A percentile compares a stretch with the other conserved stretches of the same genome.
These are phyloP conservation scores for Anodontia alba DNA, from an alignment of 2,888 invertebrate species.

Conservation along the genomic window DNA sequence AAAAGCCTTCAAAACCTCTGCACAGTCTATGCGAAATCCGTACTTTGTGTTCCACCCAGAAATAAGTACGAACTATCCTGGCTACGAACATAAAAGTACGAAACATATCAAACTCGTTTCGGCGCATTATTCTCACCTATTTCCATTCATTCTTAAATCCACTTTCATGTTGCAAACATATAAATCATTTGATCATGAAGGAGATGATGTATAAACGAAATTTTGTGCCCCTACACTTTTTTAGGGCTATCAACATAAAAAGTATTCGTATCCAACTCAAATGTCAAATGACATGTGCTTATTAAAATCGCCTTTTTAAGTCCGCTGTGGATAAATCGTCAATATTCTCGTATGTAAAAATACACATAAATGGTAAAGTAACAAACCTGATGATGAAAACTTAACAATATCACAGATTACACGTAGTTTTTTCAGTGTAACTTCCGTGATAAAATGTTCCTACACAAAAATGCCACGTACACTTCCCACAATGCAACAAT, in stretches of 20 bases:
- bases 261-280: background rate
- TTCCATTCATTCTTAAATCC: background rate
- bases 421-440: background rate
- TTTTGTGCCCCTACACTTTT: too few species aligned
- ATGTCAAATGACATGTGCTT: background rate
- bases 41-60: too few species aligned
- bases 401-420: background rate
- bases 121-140: conserved; percentile 5
- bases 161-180: background rate
- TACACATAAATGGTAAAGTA: background rate
- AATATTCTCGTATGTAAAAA: background rate
- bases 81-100: background rate
- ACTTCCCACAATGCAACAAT: conserved; percentile 57
- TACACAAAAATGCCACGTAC: conserved; percentile 62
- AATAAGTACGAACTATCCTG: background rate
- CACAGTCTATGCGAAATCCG: too few species aligned
- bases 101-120: background rate
- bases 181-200: too few species aligned
- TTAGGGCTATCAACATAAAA: background rate
- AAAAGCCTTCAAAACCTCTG: too few species aligned
- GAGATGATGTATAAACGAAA: too few species aligned
- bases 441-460: background rate
- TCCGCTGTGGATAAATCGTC: too few species aligned
- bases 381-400: background rate
- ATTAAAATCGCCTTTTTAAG: background rate